Evolutionary conservation across 1,140 invertebrate species (phyloP), one percentile per base, ranked within the genome.

Genomic region (Maconellicoccus hirsutus): DNA sequence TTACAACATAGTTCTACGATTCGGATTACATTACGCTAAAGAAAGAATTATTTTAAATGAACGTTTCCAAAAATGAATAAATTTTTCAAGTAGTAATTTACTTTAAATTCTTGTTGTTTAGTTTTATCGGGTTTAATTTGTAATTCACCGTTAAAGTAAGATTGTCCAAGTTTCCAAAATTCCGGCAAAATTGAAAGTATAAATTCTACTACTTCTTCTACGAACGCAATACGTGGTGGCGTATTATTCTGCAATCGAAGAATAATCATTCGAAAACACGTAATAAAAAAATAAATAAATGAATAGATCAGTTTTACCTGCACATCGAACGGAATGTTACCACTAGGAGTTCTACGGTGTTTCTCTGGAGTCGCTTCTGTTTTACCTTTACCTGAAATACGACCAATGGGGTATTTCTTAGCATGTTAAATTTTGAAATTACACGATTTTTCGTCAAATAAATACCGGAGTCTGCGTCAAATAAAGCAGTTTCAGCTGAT

Each of bases 111-210:
- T 39, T 81, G 78, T 76, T 89, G 86, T 77, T 89, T 88, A 38
- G 84, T 84, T 1, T 82, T 80, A 77, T 91, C 85, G 59, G 89
- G 85, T 71, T 86, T 84, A 0, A 87, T 85, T 74, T 88, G 83
- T 12, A 96, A 78, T 76, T 94, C 91, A 1, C 90, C 91, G 14
- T 86, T 88, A 77, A 96, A 93, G 80, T 96, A 96, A 70, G 89
- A 86, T 77, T 94, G 91, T 1, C 93, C 92, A 1, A 96, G 82
- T 79, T 90, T 89, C 92, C 92, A 94, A 10, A 96, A 80, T 79
- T 94, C 90, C 0, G 92, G 91, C 74, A 92, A 86, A 69, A 86
- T 84, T 73, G 86, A 82, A 12, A 83, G 83, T 59, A 92, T 82
- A 61, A 87, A 82, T 27, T 88, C 84, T 71, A 86, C 87, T 39